Evolutionary conservation across 2,113 vertebrate genomes (phyloP).

Genomic region (Bucco capensis): DNA sequence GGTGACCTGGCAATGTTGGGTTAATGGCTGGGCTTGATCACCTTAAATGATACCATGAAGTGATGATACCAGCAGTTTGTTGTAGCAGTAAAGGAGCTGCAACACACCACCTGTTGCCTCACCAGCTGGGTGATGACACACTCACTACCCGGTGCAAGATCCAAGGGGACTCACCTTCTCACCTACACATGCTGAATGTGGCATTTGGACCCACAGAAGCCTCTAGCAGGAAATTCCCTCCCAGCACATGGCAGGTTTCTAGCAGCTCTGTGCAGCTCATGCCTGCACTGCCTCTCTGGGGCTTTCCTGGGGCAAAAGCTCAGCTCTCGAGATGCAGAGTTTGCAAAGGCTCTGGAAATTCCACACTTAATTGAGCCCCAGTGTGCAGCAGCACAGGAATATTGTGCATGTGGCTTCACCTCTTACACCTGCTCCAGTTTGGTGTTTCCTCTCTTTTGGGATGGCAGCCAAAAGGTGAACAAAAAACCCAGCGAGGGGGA

Average conservation of each 20-base stretch:
- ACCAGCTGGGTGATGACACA: background rate
- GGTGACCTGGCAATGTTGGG: background rate
- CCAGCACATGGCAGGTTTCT: background rate
- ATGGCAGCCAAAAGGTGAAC: background rate
- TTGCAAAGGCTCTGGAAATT: background rate
- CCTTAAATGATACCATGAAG: background rate
- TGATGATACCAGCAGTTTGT: background rate
- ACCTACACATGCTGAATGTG: accelerated
- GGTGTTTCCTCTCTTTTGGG: background rate
- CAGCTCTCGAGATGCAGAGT: background rate
- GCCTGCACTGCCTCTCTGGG: background rate
- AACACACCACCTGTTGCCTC: background rate
- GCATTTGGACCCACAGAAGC: accelerated
- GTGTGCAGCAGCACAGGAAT: accelerated
- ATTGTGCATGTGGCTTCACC: accelerated
- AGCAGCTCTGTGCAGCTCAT: background rate
- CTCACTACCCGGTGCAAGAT: accelerated
- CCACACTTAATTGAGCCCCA: accelerated
- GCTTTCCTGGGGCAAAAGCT: background rate
- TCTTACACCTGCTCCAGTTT: background rate
- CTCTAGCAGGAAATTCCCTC: background rate
- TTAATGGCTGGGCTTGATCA: background rate
- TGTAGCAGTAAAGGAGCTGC: background rate
- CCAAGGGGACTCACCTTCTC: background rate
- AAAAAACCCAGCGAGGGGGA: accelerated